Evolutionary conservation across 2,888 invertebrate genomes (phyloP).

Genomic region (Erynnis tages): DNA sequence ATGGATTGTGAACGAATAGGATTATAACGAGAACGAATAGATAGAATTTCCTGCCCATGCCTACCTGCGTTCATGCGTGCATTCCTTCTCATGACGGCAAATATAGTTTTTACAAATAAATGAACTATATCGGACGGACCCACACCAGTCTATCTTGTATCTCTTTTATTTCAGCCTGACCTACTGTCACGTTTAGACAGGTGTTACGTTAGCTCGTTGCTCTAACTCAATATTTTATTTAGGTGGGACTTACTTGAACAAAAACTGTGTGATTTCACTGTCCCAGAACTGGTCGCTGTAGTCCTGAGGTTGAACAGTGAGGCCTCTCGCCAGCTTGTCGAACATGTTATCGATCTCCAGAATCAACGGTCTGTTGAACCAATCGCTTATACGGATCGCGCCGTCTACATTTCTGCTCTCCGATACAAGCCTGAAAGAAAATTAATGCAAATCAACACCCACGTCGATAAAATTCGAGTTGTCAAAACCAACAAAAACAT

Average conservation of each 20-base stretch:
- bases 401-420: slow-evolving; percentile 79
- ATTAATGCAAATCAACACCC: not conserved
- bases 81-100: too few species aligned
- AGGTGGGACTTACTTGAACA: slow-evolving; percentile 59
- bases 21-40: too few species aligned
- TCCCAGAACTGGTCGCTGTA: slow-evolving; percentile 90
- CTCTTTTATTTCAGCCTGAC: too few species aligned
- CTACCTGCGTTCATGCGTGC: too few species aligned
- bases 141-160: too few species aligned
- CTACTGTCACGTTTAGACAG: too few species aligned
- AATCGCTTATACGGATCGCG: slow-evolving; percentile 85
- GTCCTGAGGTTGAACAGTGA: slow-evolving; percentile 89
- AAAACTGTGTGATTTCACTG: slow-evolving; percentile 83
- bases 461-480: not conserved
- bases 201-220: too few species aligned
- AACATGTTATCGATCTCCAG: slow-evolving; percentile 85
- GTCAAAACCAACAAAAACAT: not conserved
- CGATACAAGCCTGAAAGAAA: slow-evolving; percentile 36
- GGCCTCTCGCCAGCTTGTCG: slow-evolving; percentile 87
- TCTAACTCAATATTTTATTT: not conserved
- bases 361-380: slow-evolving; percentile 85
- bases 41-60: too few species aligned
- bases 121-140: too few species aligned
- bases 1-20: too few species aligned
- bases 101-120: too few species aligned